Evolutionary conservation across 2,113 vertebrate species (phyloP).

Genomic region (Melanerpes formicivorus): DNA sequence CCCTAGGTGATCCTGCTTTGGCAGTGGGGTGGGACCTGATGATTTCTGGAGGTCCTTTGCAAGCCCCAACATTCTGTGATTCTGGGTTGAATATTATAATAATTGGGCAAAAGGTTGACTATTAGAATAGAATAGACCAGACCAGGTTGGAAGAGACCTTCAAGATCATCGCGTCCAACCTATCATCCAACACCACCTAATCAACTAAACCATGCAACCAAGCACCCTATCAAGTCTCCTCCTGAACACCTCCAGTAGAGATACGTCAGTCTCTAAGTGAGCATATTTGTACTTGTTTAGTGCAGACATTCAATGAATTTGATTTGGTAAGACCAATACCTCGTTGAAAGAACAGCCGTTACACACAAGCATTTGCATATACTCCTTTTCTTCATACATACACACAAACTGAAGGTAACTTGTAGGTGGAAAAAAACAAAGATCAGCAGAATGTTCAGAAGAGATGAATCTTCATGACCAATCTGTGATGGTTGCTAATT

Average conservation of each 20-base stretch:
- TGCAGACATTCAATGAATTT: neutral
- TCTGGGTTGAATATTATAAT: neutral
- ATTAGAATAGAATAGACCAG: neutral
- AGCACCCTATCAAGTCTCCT: too few relatives aligned
- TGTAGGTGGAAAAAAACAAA: neutral
- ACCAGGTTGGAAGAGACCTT: too few relatives aligned
- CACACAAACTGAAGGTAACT: neutral
- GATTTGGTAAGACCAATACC: neutral
- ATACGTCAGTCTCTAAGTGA: rapidly evolving
- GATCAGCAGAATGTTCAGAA: neutral
- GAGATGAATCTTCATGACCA: neutral
- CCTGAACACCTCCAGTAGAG: too few relatives aligned
- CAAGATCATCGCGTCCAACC: too few relatives aligned
- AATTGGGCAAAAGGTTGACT: neutral
- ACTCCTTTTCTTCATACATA: neutral
- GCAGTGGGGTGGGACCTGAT: too few relatives aligned
- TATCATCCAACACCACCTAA: too few relatives aligned
- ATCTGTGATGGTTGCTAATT: neutral
- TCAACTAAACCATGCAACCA: too few relatives aligned
- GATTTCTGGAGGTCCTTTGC: too few relatives aligned
- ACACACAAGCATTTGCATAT: neutral
- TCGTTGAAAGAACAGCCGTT: neutral
- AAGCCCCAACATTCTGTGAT: too few relatives aligned
- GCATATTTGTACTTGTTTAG: neutral
- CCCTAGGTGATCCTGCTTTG: too few relatives aligned